Percentiles rank a stretch among this genome's conserved stretches.
phyloP scores from a whole-genome alignment of 2,888 invertebrate genomes.

The Epsilonema sp. region DNA sequence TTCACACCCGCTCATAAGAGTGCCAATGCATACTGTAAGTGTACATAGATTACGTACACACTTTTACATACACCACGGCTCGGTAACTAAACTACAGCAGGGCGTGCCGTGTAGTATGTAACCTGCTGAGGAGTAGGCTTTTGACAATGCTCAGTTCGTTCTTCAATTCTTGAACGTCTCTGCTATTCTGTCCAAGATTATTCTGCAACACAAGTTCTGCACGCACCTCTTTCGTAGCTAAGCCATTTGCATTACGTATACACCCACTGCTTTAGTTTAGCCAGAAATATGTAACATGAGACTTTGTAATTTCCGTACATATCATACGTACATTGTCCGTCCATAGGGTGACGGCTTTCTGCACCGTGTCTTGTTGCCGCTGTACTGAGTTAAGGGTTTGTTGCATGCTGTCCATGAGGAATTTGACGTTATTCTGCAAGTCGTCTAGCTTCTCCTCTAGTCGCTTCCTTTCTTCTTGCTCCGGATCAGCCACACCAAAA shows the following conservation, averaged over 20 bases:
- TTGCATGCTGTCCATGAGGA: constrained; percentile 24
- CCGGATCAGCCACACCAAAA: constrained; percentile 23
- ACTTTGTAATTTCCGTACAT: too few species aligned
- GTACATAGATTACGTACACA: too few species aligned
- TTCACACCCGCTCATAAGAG: too few species aligned
- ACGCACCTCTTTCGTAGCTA: too few species aligned
- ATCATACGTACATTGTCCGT: background rate
- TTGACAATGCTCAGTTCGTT: constrained; percentile 1
- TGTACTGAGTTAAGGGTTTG: constrained; percentile 11
- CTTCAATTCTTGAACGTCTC: background rate
- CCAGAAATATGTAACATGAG: too few species aligned
- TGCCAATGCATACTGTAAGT: too few species aligned
- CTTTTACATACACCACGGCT: too few species aligned
- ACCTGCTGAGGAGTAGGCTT: constrained; percentile 1
- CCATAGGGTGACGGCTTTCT: background rate
- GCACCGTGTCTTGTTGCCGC: constrained; percentile 1
- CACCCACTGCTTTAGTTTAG: too few species aligned
- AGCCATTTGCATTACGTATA: too few species aligned
- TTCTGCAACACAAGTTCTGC: too few species aligned
- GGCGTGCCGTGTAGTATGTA: too few species aligned
- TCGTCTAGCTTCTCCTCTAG: constrained; percentile 16
- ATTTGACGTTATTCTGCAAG: constrained; percentile 25
- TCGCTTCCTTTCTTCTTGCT: constrained; percentile 15
- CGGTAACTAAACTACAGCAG: too few species aligned
- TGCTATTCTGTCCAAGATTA: background rate